Evolutionary conservation across 2,888 invertebrate genomes (phyloP), one percentile per base, ranked within the genome.

Genomic region (Orchesellides sinensis): DNA sequence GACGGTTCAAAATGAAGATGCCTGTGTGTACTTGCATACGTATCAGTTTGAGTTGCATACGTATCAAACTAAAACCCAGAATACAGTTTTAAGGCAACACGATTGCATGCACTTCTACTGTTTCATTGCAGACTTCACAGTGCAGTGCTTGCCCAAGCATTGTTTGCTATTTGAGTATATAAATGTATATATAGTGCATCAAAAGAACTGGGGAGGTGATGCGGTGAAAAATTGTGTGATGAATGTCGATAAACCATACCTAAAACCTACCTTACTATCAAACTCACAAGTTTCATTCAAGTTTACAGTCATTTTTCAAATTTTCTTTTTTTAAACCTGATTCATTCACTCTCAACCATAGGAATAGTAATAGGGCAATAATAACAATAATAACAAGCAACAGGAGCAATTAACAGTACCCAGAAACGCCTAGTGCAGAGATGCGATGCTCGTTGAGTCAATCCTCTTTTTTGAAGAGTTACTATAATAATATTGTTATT

Each of bases 361-460:
- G 21, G 70, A 78, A 72, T 63, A 52, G 78, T 78, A 78, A 78
- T 77, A 61, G 78, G 69, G 69, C 63, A 61, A 78, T 69, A 69
- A 69, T 78, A 61, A 56, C 56, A 68, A 66, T 66, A 66, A 45
- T 45, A 66, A 52, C 49, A 54, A 63, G 63, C 35, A 63, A 63
- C 35, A 63, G 49, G 52, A 79, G 65, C 79, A 79, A 79, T 79
- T 79, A 79, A 79, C 79, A 70, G 79, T 70, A 79, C 79, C 40
- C 65, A 79, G 79, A 65, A 65, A 63, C 72, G 79, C 79, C 70
- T 78, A 56, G 61, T 65, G 45, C 45, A 65, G 69, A n/a, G n/a
- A n/a, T n/a, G n/a, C n/a, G n/a, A 54, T 72, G 70, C 70, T 72
- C 70, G 59, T 72, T 72, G 56, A 72, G 40, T 54, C 49, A 56